Conservation (phyloP, 2,888 invertebrate species). For the Abrostola tripartita region DNA sequence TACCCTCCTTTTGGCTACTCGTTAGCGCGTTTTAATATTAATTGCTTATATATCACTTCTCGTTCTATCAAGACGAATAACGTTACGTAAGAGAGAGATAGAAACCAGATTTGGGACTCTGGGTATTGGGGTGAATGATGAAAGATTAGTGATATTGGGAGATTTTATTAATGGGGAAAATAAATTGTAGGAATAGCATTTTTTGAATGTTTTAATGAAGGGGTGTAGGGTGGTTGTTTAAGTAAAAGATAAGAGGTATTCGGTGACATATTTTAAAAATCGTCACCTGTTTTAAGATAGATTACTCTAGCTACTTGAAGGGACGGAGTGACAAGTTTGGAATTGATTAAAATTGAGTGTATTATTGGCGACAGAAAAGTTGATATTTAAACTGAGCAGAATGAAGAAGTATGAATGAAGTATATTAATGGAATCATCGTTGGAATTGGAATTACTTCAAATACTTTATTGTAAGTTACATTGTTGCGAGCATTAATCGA, state of each 20-base stretch:
- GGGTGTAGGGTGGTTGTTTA: neutral
- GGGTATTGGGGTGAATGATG: constrained; percentile 44
- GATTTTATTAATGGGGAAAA: constrained; percentile 35
- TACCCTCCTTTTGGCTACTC: constrained; percentile 53
- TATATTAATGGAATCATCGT: no score
- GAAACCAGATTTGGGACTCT: constrained; percentile 13
- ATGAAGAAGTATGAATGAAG: no score
- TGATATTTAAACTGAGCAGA: no score
- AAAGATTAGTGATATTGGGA: constrained; percentile 51
- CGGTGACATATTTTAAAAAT: neutral
- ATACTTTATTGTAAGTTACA: neutral
- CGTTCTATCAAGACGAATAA: constrained; percentile 11
- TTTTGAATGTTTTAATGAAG: constrained; percentile 29
- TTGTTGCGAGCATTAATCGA: neutral
- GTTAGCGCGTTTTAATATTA: constrained; percentile 60
- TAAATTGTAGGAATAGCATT: constrained; percentile 42
- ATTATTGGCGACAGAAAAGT: no score
- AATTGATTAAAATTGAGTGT: no score
- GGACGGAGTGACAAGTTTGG: no score
- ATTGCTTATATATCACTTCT: constrained; percentile 46
- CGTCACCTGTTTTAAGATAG: no score
- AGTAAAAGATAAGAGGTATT: constrained; percentile 2
- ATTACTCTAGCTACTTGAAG: no score
- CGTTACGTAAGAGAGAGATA: constrained; percentile 19
- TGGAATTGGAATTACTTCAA: no score